A percentile compares a stretch with the other conserved stretches of the same genome.
Evolutionary conservation across 1,140 invertebrate genomes (phyloP).

Genomic region (Aphelinus atriplicis): DNA sequence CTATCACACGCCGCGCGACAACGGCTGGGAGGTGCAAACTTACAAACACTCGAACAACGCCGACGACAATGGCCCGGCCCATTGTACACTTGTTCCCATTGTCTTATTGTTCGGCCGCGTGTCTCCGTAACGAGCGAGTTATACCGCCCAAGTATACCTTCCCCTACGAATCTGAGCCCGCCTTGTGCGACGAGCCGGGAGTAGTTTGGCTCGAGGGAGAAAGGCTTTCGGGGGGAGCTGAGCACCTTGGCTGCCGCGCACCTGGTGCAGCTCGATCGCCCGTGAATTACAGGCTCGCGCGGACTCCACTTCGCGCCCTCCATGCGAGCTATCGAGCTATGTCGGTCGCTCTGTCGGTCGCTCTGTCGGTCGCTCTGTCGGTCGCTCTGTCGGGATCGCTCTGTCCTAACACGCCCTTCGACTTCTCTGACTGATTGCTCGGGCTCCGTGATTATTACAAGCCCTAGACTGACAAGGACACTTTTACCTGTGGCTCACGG

Average conservation of each 20-base stretch:
- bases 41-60: conserved; percentile 34
- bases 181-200: not conserved
- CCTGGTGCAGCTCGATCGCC: conserved; percentile 1
- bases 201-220: conserved; percentile 8
- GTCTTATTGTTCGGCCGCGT: conserved; percentile 46
- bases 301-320: too few species aligned
- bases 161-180: not conserved
- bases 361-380: too few species aligned
- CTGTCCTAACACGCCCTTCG: too few species aligned
- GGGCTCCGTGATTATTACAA: too few species aligned
- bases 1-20: conserved; percentile 18
- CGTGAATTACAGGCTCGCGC: conserved; percentile 7
- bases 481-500: too few species aligned
- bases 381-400: too few species aligned
- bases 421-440: too few species aligned
- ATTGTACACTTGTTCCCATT: conserved; percentile 53
- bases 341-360: too few species aligned
- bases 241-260: not conserved
- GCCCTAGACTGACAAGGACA: too few species aligned
- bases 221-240: too few species aligned
- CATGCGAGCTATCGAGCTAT: too few species aligned
- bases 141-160: not conserved
- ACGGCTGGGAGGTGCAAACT: conserved; percentile 20
- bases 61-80: conserved; percentile 33
- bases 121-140: conserved; percentile 32